These are phyloP conservation scores for Gymnodraco acuticeps DNA, from an alignment of 2,797 vertebrate species.

Conservation along the genomic window DNA sequence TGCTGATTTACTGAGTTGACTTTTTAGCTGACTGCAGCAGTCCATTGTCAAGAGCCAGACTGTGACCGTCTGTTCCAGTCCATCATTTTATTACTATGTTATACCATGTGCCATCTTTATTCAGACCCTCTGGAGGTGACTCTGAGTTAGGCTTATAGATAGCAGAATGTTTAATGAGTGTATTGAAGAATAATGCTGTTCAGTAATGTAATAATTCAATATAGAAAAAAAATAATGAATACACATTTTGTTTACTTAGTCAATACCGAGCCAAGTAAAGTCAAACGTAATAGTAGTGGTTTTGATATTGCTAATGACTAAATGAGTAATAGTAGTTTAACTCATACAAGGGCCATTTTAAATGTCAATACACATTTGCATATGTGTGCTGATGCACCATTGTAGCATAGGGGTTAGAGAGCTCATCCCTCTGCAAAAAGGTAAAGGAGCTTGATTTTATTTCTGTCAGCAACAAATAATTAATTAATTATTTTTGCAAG, in stretches of 20 bases:
- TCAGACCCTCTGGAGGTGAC: slow-evolving; percentile 46
- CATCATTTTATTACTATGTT: slow-evolving; percentile 45
- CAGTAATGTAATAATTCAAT: too few species aligned
- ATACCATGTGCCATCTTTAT: slow-evolving; percentile 51
- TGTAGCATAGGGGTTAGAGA: background rate
- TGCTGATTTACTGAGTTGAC: slow-evolving; percentile 72
- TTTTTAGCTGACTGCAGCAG: slow-evolving; percentile 73
- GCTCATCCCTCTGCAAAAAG: slow-evolving; percentile 13
- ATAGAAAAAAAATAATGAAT: too few species aligned
- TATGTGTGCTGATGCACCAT: background rate
- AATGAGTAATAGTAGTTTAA: background rate
- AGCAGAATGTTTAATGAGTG: slow-evolving; percentile 29
- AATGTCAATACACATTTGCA: slow-evolving; percentile 1
- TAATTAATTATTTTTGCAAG: background rate
- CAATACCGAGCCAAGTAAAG: slow-evolving; percentile 6
- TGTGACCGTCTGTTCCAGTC: slow-evolving; percentile 68
- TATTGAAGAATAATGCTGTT: slow-evolving; percentile 18
- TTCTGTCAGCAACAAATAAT: slow-evolving; percentile 6
- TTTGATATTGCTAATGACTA: background rate
- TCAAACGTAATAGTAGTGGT: background rate
- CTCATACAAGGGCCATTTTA: background rate
- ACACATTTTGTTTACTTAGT: slow-evolving; percentile 15
- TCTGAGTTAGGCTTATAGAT: slow-evolving; percentile 21
- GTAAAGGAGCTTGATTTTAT: background rate
- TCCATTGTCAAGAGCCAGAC: slow-evolving; percentile 69